Percentiles rank a stretch among this genome's conserved stretches.
Conservation (phyloP, 2,113 vertebrate species). For the Noctilio leporinus region DNA sequence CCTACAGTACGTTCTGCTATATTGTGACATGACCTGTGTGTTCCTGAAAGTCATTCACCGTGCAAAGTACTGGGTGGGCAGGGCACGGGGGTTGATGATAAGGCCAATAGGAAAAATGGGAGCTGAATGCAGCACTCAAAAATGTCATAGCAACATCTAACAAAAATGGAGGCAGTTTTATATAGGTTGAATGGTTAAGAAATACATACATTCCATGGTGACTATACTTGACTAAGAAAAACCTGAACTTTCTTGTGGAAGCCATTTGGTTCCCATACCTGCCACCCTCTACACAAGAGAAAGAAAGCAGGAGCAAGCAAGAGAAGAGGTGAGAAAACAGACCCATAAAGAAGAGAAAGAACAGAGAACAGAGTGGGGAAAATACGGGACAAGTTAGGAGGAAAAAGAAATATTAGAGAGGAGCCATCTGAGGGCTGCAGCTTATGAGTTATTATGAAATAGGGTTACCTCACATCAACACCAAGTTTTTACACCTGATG, state of each 20-base stretch:
- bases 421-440: not conserved
- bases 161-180: not conserved
- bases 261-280: not conserved
- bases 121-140: not conserved
- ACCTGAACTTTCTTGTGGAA: not conserved
- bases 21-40: not conserved
- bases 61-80: too few relatives aligned
- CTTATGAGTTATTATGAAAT: not conserved
- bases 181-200: not conserved
- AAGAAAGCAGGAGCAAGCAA: not conserved
- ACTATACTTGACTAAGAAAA: not conserved
- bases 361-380: not conserved
- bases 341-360: not conserved
- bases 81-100: too few relatives aligned
- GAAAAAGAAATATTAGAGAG: not conserved
- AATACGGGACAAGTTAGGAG: not conserved
- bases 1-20: not conserved
- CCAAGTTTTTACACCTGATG: accelerated
- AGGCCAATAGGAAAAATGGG: not conserved
- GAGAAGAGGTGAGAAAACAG: not conserved
- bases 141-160: not conserved
- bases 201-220: not conserved
- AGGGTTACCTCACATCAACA: accelerated
- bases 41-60: not conserved
- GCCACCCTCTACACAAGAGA: not conserved